Conservation (phyloP, 2,888 invertebrate genomes). For the Heterodera filipjevi region DNA sequence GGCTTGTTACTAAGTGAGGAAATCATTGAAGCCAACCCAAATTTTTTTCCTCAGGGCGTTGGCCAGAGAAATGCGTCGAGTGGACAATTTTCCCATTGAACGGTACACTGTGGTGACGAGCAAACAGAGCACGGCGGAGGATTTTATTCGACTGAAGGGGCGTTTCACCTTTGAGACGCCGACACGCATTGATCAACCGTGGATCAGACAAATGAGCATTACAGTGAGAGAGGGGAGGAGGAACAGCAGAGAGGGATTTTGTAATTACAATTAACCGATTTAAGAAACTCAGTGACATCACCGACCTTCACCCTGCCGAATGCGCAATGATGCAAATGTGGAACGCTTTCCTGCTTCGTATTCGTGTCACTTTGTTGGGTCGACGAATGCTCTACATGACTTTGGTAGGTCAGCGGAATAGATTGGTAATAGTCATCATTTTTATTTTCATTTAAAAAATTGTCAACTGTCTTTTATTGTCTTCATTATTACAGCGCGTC, state of each 20-base stretch:
- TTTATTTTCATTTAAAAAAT: too few relatives aligned
- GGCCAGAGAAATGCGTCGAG: constrained; percentile 13
- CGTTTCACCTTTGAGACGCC: constrained; percentile 31
- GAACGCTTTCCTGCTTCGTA: constrained; percentile 30
- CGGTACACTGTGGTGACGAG: constrained; percentile 17
- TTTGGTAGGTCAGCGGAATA: constrained; percentile 25
- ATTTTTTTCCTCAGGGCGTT: constrained; percentile 8
- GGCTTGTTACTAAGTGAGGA: constrained; percentile 23
- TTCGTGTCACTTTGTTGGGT: constrained; percentile 33
- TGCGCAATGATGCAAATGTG: constrained; percentile 36
- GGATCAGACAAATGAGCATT: constrained; percentile 31
- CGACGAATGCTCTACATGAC: constrained; percentile 34
- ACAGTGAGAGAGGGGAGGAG: constrained; percentile 18
- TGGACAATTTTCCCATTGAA: constrained; percentile 23
- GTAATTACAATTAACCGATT: too few relatives aligned
- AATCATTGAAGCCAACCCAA: background rate
- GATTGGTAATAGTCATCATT: too few relatives aligned
- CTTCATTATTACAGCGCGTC: constrained; percentile 16
- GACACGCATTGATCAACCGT: constrained; percentile 31
- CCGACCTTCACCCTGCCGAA: constrained; percentile 32
- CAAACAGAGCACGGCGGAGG: background rate
- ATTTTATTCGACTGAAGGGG: constrained; percentile 4
- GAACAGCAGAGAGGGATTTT: background rate
- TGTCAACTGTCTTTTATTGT: too few relatives aligned
- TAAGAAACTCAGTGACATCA: constrained; percentile 31